phyloP scores from a whole-genome alignment of 2,888 invertebrate species.

The Drosophila kanekoi region DNA sequence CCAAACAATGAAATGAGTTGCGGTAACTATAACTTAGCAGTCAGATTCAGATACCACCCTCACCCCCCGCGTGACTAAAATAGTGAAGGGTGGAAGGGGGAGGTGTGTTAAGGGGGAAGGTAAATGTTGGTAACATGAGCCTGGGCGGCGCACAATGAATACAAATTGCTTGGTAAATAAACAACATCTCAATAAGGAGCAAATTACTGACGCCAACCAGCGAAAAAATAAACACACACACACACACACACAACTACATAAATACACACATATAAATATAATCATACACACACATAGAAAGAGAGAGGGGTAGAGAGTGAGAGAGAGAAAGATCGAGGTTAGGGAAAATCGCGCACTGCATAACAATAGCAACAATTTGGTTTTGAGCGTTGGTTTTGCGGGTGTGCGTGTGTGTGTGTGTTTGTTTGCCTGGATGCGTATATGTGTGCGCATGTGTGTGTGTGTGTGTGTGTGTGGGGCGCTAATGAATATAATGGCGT shows the following conservation, averaged over 20 bases:
- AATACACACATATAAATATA: constrained; percentile 53
- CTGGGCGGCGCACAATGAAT: constrained; percentile 71
- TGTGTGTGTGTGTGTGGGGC: constrained; percentile 47
- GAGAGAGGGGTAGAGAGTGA: background rate
- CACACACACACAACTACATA: constrained; percentile 21
- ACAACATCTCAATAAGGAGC: constrained; percentile 82
- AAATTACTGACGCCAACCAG: constrained; percentile 78
- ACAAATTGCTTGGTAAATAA: constrained; percentile 82
- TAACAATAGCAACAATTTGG: constrained; percentile 76
- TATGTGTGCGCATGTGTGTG: constrained; percentile 11
- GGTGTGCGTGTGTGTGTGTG: constrained; percentile 23
- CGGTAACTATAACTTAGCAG: constrained; percentile 79
- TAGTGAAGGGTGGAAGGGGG: background rate
- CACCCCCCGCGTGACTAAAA: constrained; percentile 9
- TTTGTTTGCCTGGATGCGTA: constrained; percentile 10
- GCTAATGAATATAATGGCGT: constrained; percentile 80
- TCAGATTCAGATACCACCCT: constrained; percentile 39
- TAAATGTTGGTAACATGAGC: constrained; percentile 50
- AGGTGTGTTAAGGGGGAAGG: background rate
- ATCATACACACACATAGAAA: constrained; percentile 28
- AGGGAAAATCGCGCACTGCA: constrained; percentile 64
- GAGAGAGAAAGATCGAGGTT: background rate
- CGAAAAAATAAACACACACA: constrained; percentile 58
- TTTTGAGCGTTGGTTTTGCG: constrained; percentile 37
- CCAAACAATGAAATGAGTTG: constrained; percentile 80